Evolutionary conservation across 2,797 vertebrate species (phyloP).

Genomic region (Hippopotamyrus pictus): DNA sequence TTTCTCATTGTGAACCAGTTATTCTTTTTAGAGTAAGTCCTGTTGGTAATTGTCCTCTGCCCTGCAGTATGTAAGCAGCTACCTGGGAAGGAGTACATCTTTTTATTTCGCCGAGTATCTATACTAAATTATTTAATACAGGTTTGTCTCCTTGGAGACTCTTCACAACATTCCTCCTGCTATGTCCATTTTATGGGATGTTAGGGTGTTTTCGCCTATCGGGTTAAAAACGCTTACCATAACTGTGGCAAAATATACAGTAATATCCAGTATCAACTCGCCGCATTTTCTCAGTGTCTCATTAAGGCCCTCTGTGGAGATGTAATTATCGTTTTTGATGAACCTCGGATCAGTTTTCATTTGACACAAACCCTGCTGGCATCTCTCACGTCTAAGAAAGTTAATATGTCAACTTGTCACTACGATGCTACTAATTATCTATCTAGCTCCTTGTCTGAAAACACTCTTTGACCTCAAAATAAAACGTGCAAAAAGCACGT

Average conservation of each 20-base stretch:
- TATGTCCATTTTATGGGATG: background rate
- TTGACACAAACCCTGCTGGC: background rate
- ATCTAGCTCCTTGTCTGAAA: background rate
- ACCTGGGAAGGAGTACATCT: background rate
- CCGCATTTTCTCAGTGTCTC: background rate
- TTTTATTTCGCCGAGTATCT: background rate
- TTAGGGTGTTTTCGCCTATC: background rate
- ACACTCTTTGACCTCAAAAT: background rate
- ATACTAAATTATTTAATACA: background rate
- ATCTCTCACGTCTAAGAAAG: background rate
- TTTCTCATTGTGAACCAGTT: background rate
- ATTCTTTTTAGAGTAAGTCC: background rate
- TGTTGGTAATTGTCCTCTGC: background rate
- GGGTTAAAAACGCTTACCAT: background rate
- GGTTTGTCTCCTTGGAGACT: background rate
- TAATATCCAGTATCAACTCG: background rate
- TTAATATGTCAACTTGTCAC: background rate
- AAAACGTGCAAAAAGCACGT: background rate
- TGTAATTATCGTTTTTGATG: constrained; percentile 7
- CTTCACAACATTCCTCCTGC: background rate
- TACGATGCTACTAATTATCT: background rate
- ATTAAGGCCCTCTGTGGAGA: background rate
- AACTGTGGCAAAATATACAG: background rate
- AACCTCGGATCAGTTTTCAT: background rate
- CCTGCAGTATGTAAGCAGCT: background rate